These are phyloP conservation scores for Micromesistius poutassou DNA, from an alignment of 2,797 vertebrate species.

Conservation along the genomic window DNA sequence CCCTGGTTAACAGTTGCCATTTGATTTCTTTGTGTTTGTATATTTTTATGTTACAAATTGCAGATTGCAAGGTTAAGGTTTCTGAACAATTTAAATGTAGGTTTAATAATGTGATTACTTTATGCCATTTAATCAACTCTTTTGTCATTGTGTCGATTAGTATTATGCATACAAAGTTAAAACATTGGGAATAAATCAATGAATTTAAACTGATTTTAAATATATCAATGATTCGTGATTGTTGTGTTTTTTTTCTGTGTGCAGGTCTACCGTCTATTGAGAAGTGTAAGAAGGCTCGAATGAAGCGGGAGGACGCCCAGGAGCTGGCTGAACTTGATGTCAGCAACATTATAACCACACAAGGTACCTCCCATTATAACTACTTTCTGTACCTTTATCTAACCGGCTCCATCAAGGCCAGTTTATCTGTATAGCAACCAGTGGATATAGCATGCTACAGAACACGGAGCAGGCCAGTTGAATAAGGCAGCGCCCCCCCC, in stretches of 20 bases:
- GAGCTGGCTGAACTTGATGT: conserved; percentile 83
- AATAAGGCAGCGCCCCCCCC: background rate
- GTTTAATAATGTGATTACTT: background rate
- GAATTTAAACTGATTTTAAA: background rate
- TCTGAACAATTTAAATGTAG: background rate
- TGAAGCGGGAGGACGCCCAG: conserved; percentile 75
- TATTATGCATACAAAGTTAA: background rate
- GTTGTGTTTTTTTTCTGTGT: conserved; percentile 3
- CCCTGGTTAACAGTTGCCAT: no score
- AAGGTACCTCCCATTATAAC: conserved; percentile 66
- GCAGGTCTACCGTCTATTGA: conserved; percentile 76
- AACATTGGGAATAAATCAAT: background rate
- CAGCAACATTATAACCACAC: conserved; percentile 79
- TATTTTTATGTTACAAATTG: background rate
- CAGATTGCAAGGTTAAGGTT: background rate
- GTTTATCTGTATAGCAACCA: background rate
- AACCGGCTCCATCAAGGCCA: background rate
- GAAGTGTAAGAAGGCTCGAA: conserved; percentile 78
- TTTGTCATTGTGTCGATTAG: background rate
- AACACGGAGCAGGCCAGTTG: background rate
- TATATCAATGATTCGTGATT: background rate
- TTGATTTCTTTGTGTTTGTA: no score
- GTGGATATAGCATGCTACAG: background rate
- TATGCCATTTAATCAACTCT: background rate
- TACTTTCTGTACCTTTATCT: background rate